phyloP scores from a whole-genome alignment of 2,888 invertebrate species.

The Torymus tubicola region DNA sequence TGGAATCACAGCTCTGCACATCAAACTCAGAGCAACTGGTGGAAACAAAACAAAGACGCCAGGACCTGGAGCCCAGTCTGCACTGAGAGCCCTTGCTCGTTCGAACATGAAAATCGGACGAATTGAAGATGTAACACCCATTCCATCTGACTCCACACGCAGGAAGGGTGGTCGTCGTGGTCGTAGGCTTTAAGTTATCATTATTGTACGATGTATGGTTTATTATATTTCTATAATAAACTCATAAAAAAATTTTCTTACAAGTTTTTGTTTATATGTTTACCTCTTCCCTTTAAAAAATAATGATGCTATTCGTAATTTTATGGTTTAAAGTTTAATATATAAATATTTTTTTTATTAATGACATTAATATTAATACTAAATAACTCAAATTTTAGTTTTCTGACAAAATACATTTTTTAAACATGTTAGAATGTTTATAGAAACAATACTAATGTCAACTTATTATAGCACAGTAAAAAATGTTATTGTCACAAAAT shows the following conservation, averaged over 20 bases:
- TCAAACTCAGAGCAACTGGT: conserved; percentile 98
- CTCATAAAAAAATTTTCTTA: conserved; percentile 57
- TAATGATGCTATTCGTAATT: not conserved
- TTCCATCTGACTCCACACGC: conserved; percentile 98
- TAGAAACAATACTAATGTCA: no score
- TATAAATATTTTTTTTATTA: not conserved
- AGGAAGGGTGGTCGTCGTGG: conserved; percentile 99
- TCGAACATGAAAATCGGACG: conserved; percentile 99
- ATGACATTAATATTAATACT: no score
- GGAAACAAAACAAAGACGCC: conserved; percentile 99
- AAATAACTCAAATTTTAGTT: no score
- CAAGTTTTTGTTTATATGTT: conserved; percentile 58
- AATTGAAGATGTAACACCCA: conserved; percentile 99
- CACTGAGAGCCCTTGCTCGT: conserved; percentile 97
- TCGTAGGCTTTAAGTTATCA: conserved; percentile 93
- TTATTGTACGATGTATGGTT: conserved; percentile 50
- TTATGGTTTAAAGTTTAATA: not conserved
- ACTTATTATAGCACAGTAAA: no score
- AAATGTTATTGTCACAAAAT: no score
- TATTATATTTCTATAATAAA: conserved; percentile 64
- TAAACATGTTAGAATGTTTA: no score
- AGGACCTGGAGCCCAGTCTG: conserved; percentile 99
- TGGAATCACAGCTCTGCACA: conserved; percentile 98
- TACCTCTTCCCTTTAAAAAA: conserved; percentile 22
- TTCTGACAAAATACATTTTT: no score